Percentiles rank a stretch among this genome's conserved stretches.
Evolutionary conservation across 2,888 invertebrate genomes (phyloP).

Genomic region (Pegoplata infirma): DNA sequence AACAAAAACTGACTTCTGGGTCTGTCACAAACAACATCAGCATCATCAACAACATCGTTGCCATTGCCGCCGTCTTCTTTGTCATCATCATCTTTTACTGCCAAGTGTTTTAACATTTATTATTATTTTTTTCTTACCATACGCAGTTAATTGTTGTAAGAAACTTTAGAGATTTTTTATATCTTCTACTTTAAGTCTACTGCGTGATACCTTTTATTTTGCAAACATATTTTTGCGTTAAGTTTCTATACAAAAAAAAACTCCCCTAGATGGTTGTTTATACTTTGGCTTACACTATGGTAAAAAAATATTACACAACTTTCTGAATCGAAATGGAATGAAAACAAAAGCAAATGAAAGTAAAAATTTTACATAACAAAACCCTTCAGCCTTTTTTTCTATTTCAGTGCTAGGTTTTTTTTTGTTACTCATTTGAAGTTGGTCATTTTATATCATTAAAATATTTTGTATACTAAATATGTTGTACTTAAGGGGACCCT

Average conservation of each 20-base stretch:
- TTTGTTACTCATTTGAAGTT: too few species aligned
- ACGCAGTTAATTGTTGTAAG: slow-evolving; percentile 56
- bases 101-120: slow-evolving; percentile 43
- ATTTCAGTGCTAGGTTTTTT: too few species aligned
- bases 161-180: slow-evolving; percentile 22
- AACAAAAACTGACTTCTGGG: slow-evolving; percentile 57
- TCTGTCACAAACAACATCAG: slow-evolving; percentile 47
- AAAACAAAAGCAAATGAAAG: too few species aligned
- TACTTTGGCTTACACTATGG: too few species aligned
- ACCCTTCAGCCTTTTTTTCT: too few species aligned
- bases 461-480: too few species aligned
- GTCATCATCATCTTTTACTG: slow-evolving; percentile 41
- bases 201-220: slow-evolving; percentile 1
- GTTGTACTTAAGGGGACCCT: too few species aligned
- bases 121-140: slow-evolving; percentile 17
- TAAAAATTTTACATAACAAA: too few species aligned
- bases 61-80: slow-evolving; percentile 30
- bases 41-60: slow-evolving; percentile 45
- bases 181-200: slow-evolving; percentile 7
- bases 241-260: neutral
- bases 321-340: too few species aligned
- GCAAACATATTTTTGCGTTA: neutral
- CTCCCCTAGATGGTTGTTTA: neutral
- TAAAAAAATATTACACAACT: too few species aligned
- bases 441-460: too few species aligned